Evolutionary conservation across 2,797 vertebrate species (phyloP), one percentile per base, ranked within the genome.

Genomic region (Halcyon badia): DNA sequence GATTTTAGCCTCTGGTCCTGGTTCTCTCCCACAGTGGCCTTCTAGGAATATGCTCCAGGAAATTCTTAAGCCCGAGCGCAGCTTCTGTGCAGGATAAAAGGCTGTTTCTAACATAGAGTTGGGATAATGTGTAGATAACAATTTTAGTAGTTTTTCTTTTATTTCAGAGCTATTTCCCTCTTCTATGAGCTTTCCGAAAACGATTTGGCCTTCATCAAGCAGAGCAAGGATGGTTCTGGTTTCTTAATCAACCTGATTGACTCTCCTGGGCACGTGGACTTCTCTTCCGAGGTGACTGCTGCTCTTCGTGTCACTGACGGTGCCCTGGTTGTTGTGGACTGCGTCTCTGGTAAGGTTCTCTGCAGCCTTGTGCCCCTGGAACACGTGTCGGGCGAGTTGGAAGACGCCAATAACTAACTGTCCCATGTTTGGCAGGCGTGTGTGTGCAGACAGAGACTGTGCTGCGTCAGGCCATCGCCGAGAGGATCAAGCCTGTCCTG

Each of bases 181-280:
- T 99, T 97, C 96, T 99, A 99, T 0, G 99, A 99, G 95, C 98
- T 99, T 24, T 78, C 83, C 2, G 99, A 99, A 10, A 98, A 98
- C 0, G 99, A 99, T 77, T 37, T 99, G 98, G 99, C 99, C 62
- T 99, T 99, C 97, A 99, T 99, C 95, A 99, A 99, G 98, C 99
- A 99, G 88, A 97, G 98, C 97, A 99, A 99, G 86, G 99, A 99
- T 78, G 99, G 99, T 3, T 72, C 95, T 9, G 99, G 99, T 49
- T 99, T 99, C 94, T 98, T 99, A 84, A 99, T 99, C 98, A 99
- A 99, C 96, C 97, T 99, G 95, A 99, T 99, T 2, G 99, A 99
- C 84, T 99, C 99, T 24, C 99, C 99, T 0, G 99, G 99, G 14
- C 99, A 99, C 0, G 99, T 99, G 11, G 99, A 99, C 95, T 99